Conservation (phyloP, 1,140 invertebrate genomes). For the Chionoecetes opilio region DNA sequence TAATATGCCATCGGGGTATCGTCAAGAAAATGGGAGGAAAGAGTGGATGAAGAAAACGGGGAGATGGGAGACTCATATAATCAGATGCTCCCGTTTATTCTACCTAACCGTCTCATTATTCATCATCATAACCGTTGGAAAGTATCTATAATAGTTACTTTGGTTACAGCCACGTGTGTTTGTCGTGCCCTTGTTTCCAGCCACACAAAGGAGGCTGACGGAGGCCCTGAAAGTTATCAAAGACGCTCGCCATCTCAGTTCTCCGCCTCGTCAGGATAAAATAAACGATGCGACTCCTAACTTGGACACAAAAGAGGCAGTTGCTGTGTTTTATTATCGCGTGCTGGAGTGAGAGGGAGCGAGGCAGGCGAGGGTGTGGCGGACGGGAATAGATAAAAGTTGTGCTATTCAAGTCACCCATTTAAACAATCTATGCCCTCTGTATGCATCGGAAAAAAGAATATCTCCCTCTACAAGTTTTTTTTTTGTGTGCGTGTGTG, state of each 20-base stretch:
- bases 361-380: not conserved
- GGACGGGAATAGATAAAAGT: not conserved
- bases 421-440: not conserved
- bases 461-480: not conserved
- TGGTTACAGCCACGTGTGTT: too few species aligned
- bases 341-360: not conserved
- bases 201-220: not conserved
- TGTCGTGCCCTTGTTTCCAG: too few species aligned
- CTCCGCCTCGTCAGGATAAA: not conserved
- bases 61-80: too few species aligned
- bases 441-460: not conserved
- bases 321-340: not conserved
- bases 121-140: too few species aligned
- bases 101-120: too few species aligned
- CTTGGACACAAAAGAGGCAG: constrained; percentile 25
- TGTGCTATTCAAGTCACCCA: constrained; percentile 8
- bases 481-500: too few species aligned
- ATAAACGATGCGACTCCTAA: constrained; percentile 29
- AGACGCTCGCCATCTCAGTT: not conserved
- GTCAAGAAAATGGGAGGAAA: too few species aligned
- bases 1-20: too few species aligned
- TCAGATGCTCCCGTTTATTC: too few species aligned
- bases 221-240: not conserved
- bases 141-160: too few species aligned
- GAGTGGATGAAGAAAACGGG: too few species aligned